Evolutionary conservation across 1,140 invertebrate genomes (phyloP).

Genomic region (Anadara kagoshimensis): DNA sequence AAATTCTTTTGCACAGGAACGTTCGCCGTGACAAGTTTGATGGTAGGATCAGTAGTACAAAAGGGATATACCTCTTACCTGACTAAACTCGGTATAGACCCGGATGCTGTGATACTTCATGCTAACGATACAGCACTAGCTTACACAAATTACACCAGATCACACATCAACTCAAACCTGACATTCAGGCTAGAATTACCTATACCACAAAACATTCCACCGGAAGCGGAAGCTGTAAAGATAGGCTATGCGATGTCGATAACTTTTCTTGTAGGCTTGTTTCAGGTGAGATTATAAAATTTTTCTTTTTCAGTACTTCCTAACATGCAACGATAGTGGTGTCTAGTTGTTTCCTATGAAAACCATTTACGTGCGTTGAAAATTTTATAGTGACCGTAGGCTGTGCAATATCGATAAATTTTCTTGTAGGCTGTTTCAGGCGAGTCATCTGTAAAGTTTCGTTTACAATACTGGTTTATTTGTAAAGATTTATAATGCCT

Average conservation of each 20-base stretch:
- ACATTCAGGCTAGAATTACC: background rate
- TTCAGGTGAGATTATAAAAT: conserved; percentile 57
- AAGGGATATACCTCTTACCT: conserved; percentile 33
- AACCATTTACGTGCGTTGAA: too few species aligned
- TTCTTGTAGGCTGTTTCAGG: too few species aligned
- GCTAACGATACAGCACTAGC: background rate
- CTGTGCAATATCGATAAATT: too few species aligned
- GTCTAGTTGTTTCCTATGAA: too few species aligned
- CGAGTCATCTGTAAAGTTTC: too few species aligned
- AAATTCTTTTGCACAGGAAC: conserved; percentile 61
- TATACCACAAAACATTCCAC: background rate
- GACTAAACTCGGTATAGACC: conserved; percentile 1
- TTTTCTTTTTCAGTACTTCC: background rate
- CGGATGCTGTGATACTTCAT: background rate
- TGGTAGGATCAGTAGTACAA: conserved; percentile 73
- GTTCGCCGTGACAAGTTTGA: conserved; percentile 74
- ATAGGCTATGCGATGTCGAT: conserved; percentile 65
- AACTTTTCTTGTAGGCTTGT: conserved; percentile 61
- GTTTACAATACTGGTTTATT: too few species aligned
- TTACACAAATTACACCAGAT: background rate
- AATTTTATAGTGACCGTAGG: too few species aligned
- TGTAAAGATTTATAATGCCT: too few species aligned
- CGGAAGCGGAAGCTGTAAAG: conserved; percentile 48
- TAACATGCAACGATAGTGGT: background rate
- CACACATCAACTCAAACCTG: background rate